Conservation (phyloP, 2,797 vertebrate species). For the Kryptopterus vitreolus region DNA sequence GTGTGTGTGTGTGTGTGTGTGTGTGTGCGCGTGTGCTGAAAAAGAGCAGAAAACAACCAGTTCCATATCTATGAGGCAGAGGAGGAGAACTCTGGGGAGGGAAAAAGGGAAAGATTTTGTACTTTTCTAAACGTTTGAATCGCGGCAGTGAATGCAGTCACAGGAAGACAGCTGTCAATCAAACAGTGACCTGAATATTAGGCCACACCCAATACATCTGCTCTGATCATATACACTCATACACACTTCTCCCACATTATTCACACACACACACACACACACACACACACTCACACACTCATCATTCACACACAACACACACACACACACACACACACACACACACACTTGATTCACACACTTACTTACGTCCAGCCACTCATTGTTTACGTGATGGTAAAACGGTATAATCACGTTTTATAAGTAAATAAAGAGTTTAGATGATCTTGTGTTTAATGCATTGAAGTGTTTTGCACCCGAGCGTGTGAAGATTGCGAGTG, state of each 20-base stretch:
- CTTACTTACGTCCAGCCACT: too few relatives aligned
- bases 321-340: background rate
- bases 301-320: background rate
- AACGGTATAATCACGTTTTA: too few relatives aligned
- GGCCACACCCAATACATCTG: background rate
- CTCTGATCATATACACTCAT: background rate
- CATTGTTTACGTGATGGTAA: too few relatives aligned
- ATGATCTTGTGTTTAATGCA: too few relatives aligned
- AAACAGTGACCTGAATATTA: background rate
- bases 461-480: too few relatives aligned
- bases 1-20: background rate
- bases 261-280: background rate
- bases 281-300: background rate
- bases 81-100: background rate
- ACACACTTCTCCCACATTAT: too few relatives aligned
- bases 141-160: background rate
- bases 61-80: conserved; percentile 5
- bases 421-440: too few relatives aligned
- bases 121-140: background rate
- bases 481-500: too few relatives aligned
- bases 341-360: too few relatives aligned
- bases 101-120: background rate
- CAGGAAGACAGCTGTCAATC: background rate
- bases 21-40: background rate
- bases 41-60: conserved; percentile 2